A percentile compares a stretch with the other conserved stretches of the same genome.
phyloP scores from a whole-genome alignment of 2,113 vertebrate species.

The Paratilapia polleni region DNA sequence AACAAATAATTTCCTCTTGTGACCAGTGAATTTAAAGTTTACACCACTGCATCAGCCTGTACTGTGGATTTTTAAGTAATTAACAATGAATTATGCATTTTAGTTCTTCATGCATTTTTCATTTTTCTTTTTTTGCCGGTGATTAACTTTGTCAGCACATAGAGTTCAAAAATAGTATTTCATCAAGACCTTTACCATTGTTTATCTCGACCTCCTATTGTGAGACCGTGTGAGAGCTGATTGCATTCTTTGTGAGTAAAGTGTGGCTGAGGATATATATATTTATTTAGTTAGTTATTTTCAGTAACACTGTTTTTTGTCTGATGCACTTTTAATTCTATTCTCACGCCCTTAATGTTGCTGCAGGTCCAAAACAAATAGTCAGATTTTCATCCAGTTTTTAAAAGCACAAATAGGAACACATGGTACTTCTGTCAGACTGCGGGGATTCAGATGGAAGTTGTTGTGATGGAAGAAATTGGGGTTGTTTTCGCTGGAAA shows the following conservation, averaged over 20 bases:
- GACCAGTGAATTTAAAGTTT: background rate
- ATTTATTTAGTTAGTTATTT: too few relatives aligned
- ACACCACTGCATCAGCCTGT: background rate
- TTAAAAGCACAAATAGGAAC: background rate
- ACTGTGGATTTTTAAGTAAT: background rate
- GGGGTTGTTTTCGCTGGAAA: background rate
- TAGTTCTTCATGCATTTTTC: background rate
- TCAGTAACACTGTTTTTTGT: background rate
- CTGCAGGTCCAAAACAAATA: background rate
- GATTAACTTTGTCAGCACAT: background rate
- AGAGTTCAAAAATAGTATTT: background rate
- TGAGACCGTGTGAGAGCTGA: background rate
- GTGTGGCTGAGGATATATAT: background rate
- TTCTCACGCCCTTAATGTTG: background rate
- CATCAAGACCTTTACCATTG: background rate
- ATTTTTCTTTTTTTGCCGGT: background rate
- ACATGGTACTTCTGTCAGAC: background rate
- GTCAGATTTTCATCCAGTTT: background rate
- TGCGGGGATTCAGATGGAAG: conserved; percentile 3
- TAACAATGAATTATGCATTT: background rate
- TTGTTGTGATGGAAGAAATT: background rate
- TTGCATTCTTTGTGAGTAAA: background rate
- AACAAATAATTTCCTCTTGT: background rate
- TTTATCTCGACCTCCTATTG: background rate
- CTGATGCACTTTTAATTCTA: background rate